Percentiles rank a stretch among this genome's conserved stretches.
phyloP scores from a whole-genome alignment of 2,888 invertebrate species.

The Odontomyia ornata region DNA sequence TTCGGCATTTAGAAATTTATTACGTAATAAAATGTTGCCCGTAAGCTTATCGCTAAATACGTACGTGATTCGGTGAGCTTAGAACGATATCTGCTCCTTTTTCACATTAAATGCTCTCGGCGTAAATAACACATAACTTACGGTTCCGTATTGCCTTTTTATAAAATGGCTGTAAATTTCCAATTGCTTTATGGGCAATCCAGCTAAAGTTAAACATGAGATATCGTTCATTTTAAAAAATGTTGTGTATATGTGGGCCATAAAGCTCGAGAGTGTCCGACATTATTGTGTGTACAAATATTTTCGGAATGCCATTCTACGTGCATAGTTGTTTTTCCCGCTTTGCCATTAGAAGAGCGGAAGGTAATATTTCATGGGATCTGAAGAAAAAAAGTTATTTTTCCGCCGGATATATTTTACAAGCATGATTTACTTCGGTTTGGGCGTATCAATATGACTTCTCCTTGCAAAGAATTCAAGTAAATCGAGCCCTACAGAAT shows the following conservation, averaged over 20 bases:
- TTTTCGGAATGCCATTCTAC: too few species aligned
- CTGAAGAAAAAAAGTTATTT: too few species aligned
- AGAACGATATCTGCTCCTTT: constrained; percentile 35
- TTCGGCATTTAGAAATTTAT: constrained; percentile 46
- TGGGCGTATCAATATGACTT: too few species aligned
- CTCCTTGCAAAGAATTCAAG: too few species aligned
- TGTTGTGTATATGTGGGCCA: background rate
- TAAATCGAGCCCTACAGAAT: too few species aligned
- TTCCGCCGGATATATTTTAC: too few species aligned
- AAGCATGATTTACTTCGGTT: too few species aligned
- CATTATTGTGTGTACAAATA: background rate
- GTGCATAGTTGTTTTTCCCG: too few species aligned
- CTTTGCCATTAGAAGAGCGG: too few species aligned
- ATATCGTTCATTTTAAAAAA: background rate
- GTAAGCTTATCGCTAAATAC: constrained; percentile 46
- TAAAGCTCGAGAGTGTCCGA: background rate
- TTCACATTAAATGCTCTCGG: background rate
- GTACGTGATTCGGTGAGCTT: constrained; percentile 46
- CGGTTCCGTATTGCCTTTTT: background rate
- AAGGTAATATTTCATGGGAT: too few species aligned
- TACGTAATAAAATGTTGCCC: constrained; percentile 46
- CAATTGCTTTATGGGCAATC: constrained; percentile 8
- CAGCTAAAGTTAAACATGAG: background rate
- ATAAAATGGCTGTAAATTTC: constrained; percentile 10
- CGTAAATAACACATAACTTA: constrained; percentile 13